Evolutionary conservation across 2,888 invertebrate genomes (phyloP).

Genomic region (Thymelicus acteon): DNA sequence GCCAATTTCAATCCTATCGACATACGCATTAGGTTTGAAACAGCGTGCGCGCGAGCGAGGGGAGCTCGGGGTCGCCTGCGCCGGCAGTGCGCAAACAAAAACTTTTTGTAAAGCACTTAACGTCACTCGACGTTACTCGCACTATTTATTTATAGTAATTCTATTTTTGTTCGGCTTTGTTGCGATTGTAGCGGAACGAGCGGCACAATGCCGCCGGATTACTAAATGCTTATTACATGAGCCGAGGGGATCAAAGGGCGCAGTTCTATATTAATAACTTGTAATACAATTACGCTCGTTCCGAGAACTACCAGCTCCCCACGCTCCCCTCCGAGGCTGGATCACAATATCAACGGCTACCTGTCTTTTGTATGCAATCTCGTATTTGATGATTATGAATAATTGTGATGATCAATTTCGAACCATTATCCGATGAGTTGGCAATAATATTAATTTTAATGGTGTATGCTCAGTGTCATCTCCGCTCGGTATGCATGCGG

Average conservation of each 20-base stretch:
- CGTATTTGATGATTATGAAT: background rate
- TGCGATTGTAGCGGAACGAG: constrained; percentile 56
- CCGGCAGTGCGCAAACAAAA: constrained; percentile 54
- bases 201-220: constrained; percentile 49
- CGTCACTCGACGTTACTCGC: constrained; percentile 64
- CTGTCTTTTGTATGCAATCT: background rate
- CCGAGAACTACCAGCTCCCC: background rate
- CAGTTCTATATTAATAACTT: constrained; percentile 34
- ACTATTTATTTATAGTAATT: constrained; percentile 77
- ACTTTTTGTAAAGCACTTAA: constrained; percentile 72
- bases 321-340: background rate
- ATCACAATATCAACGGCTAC: background rate
- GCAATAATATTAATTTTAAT: too few species aligned
- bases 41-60: constrained; percentile 25
- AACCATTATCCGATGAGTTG: too few species aligned
- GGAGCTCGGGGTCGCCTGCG: constrained; percentile 35
- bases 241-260: constrained; percentile 25
- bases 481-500: too few species aligned
- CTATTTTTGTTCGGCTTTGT: constrained; percentile 70
- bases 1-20: constrained; percentile 40
- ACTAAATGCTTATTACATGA: constrained; percentile 38
- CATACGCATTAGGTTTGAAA: constrained; percentile 38
- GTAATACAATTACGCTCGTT: constrained; percentile 21
- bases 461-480: too few species aligned
- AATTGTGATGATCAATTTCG: background rate